These are phyloP conservation scores for Tetrapedia diversipes DNA, from an alignment of 2,888 invertebrate genomes.

Conservation along the genomic window DNA sequence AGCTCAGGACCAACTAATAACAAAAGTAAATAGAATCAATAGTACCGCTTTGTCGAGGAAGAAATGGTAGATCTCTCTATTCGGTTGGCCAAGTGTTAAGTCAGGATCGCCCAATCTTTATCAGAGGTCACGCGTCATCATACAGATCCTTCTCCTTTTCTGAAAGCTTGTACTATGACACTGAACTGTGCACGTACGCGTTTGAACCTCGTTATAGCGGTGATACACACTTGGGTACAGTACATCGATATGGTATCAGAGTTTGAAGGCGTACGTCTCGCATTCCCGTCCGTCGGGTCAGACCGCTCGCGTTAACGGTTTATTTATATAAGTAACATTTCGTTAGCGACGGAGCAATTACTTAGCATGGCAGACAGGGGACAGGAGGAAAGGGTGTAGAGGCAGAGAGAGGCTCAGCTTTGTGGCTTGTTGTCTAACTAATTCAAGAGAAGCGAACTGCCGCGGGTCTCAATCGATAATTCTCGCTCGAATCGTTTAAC, in stretches of 20 bases:
- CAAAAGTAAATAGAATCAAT: too few species aligned
- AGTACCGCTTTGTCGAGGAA: too few species aligned
- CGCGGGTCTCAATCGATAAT: constrained; percentile 58
- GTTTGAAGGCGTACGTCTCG: not conserved
- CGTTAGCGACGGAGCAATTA: constrained; percentile 52
- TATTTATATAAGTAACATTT: constrained; percentile 44
- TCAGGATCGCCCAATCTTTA: too few species aligned
- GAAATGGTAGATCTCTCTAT: too few species aligned
- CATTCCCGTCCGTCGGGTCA: not conserved
- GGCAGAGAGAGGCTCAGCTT: constrained; percentile 41
- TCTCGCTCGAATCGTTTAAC: constrained; percentile 56
- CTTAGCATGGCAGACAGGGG: constrained; percentile 38
- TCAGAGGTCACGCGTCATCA: too few species aligned
- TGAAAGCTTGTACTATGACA: too few species aligned
- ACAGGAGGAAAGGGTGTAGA: not conserved
- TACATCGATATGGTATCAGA: not conserved
- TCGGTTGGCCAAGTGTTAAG: too few species aligned
- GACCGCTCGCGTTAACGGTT: not conserved
- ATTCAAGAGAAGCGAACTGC: constrained; percentile 62
- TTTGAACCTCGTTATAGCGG: too few species aligned
- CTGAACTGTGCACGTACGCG: too few species aligned
- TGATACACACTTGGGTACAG: too few species aligned
- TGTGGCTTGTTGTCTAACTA: constrained; percentile 64
- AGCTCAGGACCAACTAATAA: too few species aligned
- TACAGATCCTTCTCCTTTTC: too few species aligned